Base-by-base conservation (phyloP, 2,888 invertebrate genomes). In the Acrobasis repandana region DNA sequence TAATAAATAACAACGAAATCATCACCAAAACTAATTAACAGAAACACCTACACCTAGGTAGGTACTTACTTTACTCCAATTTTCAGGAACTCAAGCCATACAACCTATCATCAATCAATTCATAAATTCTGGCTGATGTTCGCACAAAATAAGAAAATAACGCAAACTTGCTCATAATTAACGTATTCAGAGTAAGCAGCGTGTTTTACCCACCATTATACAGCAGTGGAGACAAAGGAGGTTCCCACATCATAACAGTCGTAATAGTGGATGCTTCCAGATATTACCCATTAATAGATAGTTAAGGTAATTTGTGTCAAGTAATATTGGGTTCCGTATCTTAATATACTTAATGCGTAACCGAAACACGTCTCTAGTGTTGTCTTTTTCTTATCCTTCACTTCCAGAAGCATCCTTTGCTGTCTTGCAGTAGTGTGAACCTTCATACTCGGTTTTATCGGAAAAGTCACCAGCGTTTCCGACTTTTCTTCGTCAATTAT, bases 231-330 rank as follows among this genome's bases (percentile, higher is more conserved):
- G 4, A 88, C 86, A 88, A 87, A 85, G 67, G 71, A 47, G 49
- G 68, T 82, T 89, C 89, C 75, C 90, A 90, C 88, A 73, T 84
- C 83, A 86, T 88, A 89, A 88, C 85, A 79, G 85, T 82, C 72
- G 79, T 81, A 80, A 80, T 77, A 78, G 76, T 66, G 68, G 70
- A 72, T 75, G 69, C 67, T 68, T 66, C 67, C 60, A 69, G 69
- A 67, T 69, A 68, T 65, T 69, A 67, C 69, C 71, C 69, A 61
- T 70, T 58, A 62, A 65, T 65, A 66, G n/a, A 60, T 60, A 56
- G 63, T 50, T 15, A 63, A 63, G 61, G 52, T 15, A 54, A 56
- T 43, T 60, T 49, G n/a, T n/a, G 15, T 52, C 1, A 20, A 20
- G 9, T 33, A 4, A 16, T 15, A 9, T 16, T 47, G 60, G 70